phyloP scores from a whole-genome alignment of 2,888 invertebrate genomes.

The Catocala nupta region DNA sequence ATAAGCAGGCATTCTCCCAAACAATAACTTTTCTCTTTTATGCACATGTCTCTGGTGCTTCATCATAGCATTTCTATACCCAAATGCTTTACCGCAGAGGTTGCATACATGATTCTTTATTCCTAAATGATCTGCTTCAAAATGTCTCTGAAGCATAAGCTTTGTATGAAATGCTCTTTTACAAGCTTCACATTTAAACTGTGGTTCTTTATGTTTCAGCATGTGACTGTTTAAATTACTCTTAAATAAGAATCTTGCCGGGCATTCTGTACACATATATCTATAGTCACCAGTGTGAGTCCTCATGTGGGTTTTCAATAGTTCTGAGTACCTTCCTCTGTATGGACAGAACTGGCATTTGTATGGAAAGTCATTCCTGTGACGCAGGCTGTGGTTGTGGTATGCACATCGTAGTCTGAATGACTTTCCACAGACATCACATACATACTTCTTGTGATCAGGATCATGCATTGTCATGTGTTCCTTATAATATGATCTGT shows the following conservation, averaged over 20 bases:
- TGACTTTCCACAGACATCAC: constrained; percentile 72
- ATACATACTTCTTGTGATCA: constrained; percentile 68
- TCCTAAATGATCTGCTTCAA: constrained; percentile 70
- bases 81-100: constrained; percentile 73
- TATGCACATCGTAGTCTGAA: constrained; percentile 69
- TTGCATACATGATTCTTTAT: constrained; percentile 73
- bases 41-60: constrained; percentile 72
- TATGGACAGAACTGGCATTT: constrained; percentile 72
- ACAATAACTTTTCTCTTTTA: constrained; percentile 65
- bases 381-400: constrained; percentile 66
- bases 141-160: constrained; percentile 62
- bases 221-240: constrained; percentile 73
- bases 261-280: constrained; percentile 74
- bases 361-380: constrained; percentile 68
- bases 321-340: constrained; percentile 61
- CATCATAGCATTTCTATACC: constrained; percentile 74
- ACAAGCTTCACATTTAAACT: constrained; percentile 68
- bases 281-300: constrained; percentile 69
- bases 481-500: constrained; percentile 66
- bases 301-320: constrained; percentile 68
- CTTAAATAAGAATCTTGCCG: constrained; percentile 68
- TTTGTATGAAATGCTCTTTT: constrained; percentile 69
- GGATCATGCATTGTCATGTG: constrained; percentile 72
- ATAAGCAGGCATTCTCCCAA: constrained; percentile 65
- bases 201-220: constrained; percentile 68